Evolutionary conservation across 2,888 invertebrate species (phyloP).

Genomic region (Polyploca ridens): DNA sequence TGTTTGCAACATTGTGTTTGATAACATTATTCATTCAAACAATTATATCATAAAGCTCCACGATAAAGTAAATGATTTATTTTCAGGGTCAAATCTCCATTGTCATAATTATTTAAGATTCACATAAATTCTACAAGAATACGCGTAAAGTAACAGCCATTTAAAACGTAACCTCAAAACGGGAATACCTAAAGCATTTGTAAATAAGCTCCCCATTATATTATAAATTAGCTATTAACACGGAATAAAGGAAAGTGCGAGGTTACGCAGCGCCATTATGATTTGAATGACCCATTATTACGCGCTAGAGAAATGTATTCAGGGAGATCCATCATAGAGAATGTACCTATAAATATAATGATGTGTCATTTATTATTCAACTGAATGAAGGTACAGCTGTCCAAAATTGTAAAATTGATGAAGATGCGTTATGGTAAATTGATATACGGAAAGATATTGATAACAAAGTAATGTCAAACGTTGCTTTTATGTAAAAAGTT

Average conservation of each 20-base stretch:
- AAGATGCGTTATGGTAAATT: neutral
- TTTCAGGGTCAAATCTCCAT: neutral
- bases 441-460: neutral
- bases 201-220: conserved; percentile 27
- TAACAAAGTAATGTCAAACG: conserved; percentile 7
- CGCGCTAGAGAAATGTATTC: conserved; percentile 34
- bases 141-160: neutral
- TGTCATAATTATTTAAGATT: conserved; percentile 7
- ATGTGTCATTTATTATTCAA: neutral
- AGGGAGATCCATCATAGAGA: neutral
- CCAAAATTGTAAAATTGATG: conserved; percentile 24
- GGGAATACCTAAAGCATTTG: conserved; percentile 22
- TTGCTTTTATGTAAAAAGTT: no score
- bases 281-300: conserved; percentile 41
- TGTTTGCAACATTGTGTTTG: neutral
- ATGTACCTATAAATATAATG: neutral
- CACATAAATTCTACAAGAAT: conserved; percentile 11
- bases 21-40: neutral
- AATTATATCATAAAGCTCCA: neutral
- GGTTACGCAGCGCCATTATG: conserved; percentile 36
- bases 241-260: conserved; percentile 39
- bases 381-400: neutral
- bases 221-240: conserved; percentile 40
- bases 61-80: conserved; percentile 2
- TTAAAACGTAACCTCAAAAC: conserved; percentile 27